Percentiles rank a stretch among this genome's conserved stretches.
Conservation (phyloP, 2,888 invertebrate genomes). For the Acanthoscelides obtectus region DNA sequence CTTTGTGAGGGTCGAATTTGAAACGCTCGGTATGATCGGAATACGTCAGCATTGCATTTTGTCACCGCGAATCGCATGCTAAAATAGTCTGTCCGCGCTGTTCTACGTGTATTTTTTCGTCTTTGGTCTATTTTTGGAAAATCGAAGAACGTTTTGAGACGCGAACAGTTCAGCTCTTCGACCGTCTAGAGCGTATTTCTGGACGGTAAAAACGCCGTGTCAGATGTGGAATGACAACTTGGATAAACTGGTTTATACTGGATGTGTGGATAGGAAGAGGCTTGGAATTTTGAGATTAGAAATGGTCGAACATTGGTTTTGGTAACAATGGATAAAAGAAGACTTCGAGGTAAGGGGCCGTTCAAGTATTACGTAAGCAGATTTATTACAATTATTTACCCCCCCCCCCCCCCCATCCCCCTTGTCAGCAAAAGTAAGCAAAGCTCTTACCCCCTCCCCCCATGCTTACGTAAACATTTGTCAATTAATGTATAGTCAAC, state of each 20-base stretch:
- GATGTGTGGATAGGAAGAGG: background rate
- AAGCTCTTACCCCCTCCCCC: too few species aligned
- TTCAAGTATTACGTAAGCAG: too few species aligned
- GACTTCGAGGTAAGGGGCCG: background rate
- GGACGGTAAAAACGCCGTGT: background rate
- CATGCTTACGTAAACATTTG: too few species aligned
- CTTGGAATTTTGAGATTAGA: background rate
- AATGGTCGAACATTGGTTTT: background rate
- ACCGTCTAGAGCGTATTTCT: background rate
- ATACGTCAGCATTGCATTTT: background rate
- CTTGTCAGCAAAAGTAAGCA: too few species aligned
- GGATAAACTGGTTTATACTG: background rate
- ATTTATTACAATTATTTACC: too few species aligned
- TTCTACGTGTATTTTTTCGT: background rate
- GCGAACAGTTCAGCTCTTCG: background rate
- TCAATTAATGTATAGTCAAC: too few species aligned
- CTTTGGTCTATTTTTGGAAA: background rate
- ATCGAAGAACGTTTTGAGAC: background rate
- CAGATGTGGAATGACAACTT: background rate
- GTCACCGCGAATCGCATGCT: background rate
- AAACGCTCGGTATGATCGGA: too few species aligned
- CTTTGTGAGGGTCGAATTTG: too few species aligned
- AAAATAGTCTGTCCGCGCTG: background rate
- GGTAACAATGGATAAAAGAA: background rate
- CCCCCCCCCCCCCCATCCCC: background rate